Conservation (phyloP, 2,113 vertebrate genomes). For the Morone saxatilis region DNA sequence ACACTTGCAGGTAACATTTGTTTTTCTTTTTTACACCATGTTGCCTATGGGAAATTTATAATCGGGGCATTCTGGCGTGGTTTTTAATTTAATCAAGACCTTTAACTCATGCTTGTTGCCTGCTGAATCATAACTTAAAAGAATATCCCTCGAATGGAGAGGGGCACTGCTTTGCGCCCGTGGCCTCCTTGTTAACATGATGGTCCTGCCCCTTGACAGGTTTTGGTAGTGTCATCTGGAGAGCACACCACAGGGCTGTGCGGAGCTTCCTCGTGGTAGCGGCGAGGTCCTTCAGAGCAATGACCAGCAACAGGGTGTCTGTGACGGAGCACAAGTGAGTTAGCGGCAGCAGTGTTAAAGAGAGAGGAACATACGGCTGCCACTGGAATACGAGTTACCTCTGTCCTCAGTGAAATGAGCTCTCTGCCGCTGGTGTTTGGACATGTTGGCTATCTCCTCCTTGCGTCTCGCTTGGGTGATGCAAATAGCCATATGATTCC, state of each 20-base stretch:
- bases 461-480: slow-evolving; percentile 72
- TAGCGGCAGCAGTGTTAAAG: not conserved
- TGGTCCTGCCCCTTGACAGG: slow-evolving; percentile 47
- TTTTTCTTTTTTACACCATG: slow-evolving; percentile 21
- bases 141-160: slow-evolving; percentile 39
- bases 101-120: slow-evolving; percentile 15
- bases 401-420: slow-evolving; percentile 70
- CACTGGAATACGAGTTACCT: slow-evolving; percentile 64
- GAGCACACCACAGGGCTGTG: slow-evolving; percentile 82
- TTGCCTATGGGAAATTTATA: slow-evolving; percentile 14
- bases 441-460: slow-evolving; percentile 68
- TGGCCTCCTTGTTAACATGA: slow-evolving; percentile 2
- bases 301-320: slow-evolving; percentile 77
- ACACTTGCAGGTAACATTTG: slow-evolving; percentile 15
- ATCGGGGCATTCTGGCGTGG: not conserved
- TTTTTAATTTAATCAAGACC: slow-evolving; percentile 1
- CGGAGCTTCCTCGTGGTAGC: slow-evolving; percentile 78
- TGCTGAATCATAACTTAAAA: slow-evolving; percentile 46
- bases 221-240: slow-evolving; percentile 79
- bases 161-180: slow-evolving; percentile 4
- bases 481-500: slow-evolving; percentile 77
- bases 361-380: not conserved
- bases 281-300: slow-evolving; percentile 79
- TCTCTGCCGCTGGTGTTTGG: slow-evolving; percentile 73
- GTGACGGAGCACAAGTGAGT: slow-evolving; percentile 3